Conservation (phyloP, 2,113 vertebrate genomes). For the Xiphophorus hellerii region DNA sequence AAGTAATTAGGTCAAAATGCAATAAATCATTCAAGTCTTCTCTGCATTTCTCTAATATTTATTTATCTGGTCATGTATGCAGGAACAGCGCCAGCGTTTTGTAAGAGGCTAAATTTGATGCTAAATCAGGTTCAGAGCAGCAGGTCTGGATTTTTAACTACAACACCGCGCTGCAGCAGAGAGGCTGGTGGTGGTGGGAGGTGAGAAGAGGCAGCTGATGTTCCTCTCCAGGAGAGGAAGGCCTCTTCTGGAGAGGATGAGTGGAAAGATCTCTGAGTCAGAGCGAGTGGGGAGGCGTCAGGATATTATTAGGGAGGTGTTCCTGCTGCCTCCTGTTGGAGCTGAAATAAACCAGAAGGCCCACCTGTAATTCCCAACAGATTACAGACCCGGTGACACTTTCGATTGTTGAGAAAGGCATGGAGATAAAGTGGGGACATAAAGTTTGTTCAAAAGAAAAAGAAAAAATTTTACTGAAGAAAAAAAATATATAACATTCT, state of each 20-base stretch:
- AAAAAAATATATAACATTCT: too few relatives aligned
- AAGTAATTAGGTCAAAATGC: background rate
- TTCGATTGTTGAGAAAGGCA: slow-evolving; percentile 12
- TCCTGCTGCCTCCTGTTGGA: slow-evolving; percentile 56
- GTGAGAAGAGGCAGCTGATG: slow-evolving; percentile 68
- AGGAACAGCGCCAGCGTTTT: background rate
- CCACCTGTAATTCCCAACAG: slow-evolving; percentile 26
- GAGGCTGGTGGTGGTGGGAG: slow-evolving; percentile 64
- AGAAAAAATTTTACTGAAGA: too few relatives aligned
- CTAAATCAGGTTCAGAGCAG: background rate
- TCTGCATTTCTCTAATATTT: background rate
- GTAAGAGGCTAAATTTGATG: background rate
- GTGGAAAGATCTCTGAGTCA: slow-evolving; percentile 73
- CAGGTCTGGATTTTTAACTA: background rate
- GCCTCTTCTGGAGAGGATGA: slow-evolving; percentile 56
- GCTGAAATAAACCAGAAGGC: slow-evolving; percentile 47
- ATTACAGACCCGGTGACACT: slow-evolving; percentile 16
- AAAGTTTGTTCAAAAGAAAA: too few relatives aligned
- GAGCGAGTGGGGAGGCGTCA: slow-evolving; percentile 61
- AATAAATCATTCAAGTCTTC: background rate
- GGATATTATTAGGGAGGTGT: slow-evolving; percentile 75
- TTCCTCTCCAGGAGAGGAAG: slow-evolving; percentile 60
- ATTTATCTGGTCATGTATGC: background rate
- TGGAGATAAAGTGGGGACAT: too few relatives aligned
- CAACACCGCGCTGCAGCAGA: slow-evolving; percentile 18